phyloP scores from a whole-genome alignment of 1,140 invertebrate species.

The Megalonaias nervosa region DNA sequence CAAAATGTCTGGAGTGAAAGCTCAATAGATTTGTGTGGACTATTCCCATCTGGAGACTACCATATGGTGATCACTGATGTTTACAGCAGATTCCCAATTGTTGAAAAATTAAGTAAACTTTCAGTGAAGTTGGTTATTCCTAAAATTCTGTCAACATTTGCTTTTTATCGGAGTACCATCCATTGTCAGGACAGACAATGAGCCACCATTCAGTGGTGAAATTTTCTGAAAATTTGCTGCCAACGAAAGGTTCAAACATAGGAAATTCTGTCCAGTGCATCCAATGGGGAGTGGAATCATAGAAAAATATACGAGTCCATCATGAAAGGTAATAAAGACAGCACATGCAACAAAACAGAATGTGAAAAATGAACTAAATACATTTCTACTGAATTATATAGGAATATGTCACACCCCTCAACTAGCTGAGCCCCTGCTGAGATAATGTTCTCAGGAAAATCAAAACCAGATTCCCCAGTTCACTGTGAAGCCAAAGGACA shows the following conservation, averaged over 20 bases:
- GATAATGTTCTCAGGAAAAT: too few relatives aligned
- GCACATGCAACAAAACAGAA: conserved; percentile 20
- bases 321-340: conserved; percentile 37
- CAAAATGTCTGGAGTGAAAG: conserved; percentile 15
- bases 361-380: conserved; percentile 22
- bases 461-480: too few relatives aligned
- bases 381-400: conserved; percentile 14
- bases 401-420: background rate
- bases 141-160: conserved; percentile 30
- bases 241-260: too few relatives aligned
- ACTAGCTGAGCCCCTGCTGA: too few relatives aligned
- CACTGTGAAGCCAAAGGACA: too few relatives aligned
- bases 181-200: conserved; percentile 42
- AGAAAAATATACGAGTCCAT: too few relatives aligned
- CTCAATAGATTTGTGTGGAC: conserved; percentile 56
- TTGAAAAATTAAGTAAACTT: conserved; percentile 29
- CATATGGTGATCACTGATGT: conserved; percentile 53
- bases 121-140: conserved; percentile 15
- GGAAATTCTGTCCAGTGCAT: too few relatives aligned
- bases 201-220: conserved; percentile 31
- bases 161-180: conserved; percentile 34
- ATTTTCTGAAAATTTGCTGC: conserved; percentile 24
- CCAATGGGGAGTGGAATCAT: too few relatives aligned
- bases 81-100: conserved; percentile 50
- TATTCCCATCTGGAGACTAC: conserved; percentile 48